Percentiles rank a stretch among this genome's conserved stretches.
Conservation (phyloP, 1,140 invertebrate species). For the Stenopsyche tienmushanensis region DNA sequence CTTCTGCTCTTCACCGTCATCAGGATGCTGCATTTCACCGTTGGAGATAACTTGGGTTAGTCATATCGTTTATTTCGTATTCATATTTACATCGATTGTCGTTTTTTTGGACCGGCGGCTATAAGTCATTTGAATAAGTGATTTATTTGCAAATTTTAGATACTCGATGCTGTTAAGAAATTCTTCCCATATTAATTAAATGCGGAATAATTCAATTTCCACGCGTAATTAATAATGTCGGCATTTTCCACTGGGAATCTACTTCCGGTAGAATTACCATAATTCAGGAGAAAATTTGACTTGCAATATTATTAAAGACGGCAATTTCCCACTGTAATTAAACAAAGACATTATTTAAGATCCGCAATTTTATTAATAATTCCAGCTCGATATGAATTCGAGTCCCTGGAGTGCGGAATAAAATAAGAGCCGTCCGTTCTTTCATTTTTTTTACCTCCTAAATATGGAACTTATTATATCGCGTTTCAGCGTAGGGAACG, state of each 20-base stretch:
- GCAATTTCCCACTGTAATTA: not conserved
- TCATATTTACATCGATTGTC: no score
- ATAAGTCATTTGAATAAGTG: no score
- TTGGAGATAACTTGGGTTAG: conserved; percentile 24
- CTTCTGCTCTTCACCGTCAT: conserved; percentile 5
- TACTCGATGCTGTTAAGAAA: no score
- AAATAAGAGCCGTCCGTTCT: no score
- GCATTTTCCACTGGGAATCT: not conserved
- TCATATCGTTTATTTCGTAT: not conserved
- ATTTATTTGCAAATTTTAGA: no score
- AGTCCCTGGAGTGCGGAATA: no score
- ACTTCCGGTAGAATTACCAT: not conserved
- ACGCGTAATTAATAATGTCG: not conserved
- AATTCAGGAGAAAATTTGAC: not conserved
- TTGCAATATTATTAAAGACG: not conserved
- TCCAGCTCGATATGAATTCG: no score
- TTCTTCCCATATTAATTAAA: not conserved
- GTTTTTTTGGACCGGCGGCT: no score
- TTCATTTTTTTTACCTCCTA: no score
- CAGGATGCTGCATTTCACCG: conserved; percentile 19
- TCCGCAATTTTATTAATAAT: no score
- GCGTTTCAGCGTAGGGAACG: no score
- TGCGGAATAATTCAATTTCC: not conserved
- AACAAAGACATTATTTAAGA: not conserved
- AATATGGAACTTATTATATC: no score